These are phyloP conservation scores for Suricata suricatta DNA, from an alignment of 2,113 vertebrate species.

Conservation along the genomic window DNA sequence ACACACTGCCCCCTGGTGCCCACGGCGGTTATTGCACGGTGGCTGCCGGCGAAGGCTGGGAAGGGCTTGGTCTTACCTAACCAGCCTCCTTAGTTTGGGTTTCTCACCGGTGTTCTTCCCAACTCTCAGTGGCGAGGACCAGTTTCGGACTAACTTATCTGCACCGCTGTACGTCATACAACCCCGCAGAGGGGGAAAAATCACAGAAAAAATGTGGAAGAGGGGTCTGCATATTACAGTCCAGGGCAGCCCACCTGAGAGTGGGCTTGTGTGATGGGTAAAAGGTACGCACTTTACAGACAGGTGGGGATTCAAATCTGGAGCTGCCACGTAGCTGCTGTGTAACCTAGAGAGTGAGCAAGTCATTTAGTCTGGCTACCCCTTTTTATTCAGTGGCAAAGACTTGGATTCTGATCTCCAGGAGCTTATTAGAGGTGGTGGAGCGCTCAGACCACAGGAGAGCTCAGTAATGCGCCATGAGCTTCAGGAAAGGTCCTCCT, in stretches of 20 bases:
- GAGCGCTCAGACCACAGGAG: accelerated
- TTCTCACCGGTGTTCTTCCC: neutral
- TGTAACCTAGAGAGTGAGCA: neutral
- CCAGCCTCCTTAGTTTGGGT: neutral
- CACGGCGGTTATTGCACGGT: neutral
- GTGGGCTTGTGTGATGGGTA: neutral
- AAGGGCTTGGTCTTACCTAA: accelerated
- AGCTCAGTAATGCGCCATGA: accelerated
- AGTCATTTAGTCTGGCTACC: neutral
- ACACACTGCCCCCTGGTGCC: constrained; percentile 60
- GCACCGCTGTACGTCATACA: neutral
- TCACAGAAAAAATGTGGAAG: neutral
- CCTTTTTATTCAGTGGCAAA: neutral
- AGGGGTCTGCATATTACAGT: too few species aligned
- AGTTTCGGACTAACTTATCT: neutral
- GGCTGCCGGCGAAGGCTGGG: neutral
- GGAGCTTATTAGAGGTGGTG: accelerated
- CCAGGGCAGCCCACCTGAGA: neutral
- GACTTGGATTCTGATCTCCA: neutral
- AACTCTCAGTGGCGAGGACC: neutral
- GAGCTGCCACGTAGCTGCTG: too few species aligned
- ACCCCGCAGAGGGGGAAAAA: neutral
- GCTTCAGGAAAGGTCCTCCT: neutral
- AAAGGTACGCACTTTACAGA: neutral
- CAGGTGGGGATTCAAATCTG: neutral